These are phyloP conservation scores for Hyperopisus bebe DNA, from an alignment of 2,113 vertebrate species.

Conservation along the genomic window DNA sequence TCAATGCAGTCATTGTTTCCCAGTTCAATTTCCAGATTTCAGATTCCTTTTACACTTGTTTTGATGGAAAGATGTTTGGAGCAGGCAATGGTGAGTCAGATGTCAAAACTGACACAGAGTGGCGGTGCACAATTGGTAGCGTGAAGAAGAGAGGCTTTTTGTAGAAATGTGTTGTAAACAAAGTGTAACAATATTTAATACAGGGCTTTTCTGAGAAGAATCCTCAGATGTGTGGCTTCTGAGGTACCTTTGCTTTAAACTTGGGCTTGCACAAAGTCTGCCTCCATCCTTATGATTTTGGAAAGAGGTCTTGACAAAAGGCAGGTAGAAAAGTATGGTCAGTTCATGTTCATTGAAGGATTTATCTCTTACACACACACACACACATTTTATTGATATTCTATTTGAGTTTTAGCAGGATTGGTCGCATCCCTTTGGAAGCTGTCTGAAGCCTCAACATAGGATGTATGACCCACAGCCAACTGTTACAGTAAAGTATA, in stretches of 20 bases:
- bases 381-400: background rate
- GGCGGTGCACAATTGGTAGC: background rate
- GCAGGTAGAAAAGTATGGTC: background rate
- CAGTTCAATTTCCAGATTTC: background rate
- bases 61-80: background rate
- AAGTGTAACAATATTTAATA: background rate
- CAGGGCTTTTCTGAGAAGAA: background rate
- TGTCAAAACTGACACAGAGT: background rate
- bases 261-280: background rate
- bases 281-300: background rate
- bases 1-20: background rate
- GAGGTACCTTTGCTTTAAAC: background rate
- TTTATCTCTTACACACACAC: background rate
- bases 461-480: background rate
- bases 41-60: background rate
- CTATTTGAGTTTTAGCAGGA: background rate
- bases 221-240: background rate
- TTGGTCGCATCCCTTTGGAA: background rate
- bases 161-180: conserved; percentile 7
- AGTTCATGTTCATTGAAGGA: background rate
- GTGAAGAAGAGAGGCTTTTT: background rate
- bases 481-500: background rate
- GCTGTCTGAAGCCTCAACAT: background rate
- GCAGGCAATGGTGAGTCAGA: background rate
- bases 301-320: background rate